phyloP scores from a whole-genome alignment of 2,888 invertebrate species.

The Andrena bicolor region DNA sequence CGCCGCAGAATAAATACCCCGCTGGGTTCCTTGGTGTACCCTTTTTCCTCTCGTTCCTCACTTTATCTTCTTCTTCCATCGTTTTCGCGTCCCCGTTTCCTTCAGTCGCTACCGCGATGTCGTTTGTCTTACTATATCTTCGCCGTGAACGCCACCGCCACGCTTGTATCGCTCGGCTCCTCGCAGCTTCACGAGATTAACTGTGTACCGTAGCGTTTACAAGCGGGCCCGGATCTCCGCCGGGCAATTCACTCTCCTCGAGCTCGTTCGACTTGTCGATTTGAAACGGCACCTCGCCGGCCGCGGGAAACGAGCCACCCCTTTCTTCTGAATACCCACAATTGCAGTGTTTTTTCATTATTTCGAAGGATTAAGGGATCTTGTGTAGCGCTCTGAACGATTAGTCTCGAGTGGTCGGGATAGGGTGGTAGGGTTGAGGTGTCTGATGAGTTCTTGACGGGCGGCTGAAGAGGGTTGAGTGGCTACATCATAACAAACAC shows the following conservation, averaged over 20 bases:
- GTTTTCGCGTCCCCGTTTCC: conserved; percentile 47
- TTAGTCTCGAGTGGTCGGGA: no score
- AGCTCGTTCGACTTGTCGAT: conserved; percentile 45
- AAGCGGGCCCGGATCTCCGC: conserved; percentile 28
- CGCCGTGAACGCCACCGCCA: conserved; percentile 22
- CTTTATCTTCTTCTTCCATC: conserved; percentile 51
- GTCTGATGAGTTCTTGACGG: no score
- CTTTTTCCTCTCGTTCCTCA: conserved; percentile 43
- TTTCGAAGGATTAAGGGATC: neutral
- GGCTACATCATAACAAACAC: no score
- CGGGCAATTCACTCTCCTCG: conserved; percentile 37
- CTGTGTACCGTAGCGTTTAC: conserved; percentile 49
- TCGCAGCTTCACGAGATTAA: conserved; percentile 63
- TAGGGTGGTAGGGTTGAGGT: no score
- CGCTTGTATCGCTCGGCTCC: conserved; percentile 33
- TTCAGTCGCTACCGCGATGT: conserved; percentile 40
- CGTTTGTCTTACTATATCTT: conserved; percentile 68
- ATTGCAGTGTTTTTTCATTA: no score
- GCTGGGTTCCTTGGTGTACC: conserved; percentile 44
- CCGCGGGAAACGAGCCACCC: neutral
- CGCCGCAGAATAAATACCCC: conserved; percentile 71
- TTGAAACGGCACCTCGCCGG: neutral
- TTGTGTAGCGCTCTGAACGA: neutral
- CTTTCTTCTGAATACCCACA: neutral
- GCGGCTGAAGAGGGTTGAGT: neutral